Evolutionary conservation across 2,113 vertebrate species (phyloP).

Genomic region (Oceanodroma tethys): DNA sequence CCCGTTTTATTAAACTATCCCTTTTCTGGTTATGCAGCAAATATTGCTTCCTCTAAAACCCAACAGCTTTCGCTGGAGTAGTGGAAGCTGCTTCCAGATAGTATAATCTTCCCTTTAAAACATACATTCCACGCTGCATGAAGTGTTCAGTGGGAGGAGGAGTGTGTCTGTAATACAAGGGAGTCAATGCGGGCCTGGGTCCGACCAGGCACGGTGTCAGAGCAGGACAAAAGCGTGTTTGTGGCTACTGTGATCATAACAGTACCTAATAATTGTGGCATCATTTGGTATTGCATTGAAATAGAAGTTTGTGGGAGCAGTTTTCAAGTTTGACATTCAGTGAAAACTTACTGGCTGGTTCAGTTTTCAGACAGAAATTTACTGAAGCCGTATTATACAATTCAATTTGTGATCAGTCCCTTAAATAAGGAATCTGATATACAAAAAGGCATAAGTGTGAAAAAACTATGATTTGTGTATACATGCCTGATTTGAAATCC

Average conservation of each 20-base stretch:
- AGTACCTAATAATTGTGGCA: neutral
- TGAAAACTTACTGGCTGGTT: neutral
- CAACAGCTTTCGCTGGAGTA: neutral
- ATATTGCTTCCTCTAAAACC: neutral
- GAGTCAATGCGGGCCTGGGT: neutral
- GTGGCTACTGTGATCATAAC: neutral
- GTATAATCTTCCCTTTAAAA: neutral
- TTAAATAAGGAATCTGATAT: neutral
- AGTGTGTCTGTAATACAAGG: neutral
- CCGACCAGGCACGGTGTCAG: neutral
- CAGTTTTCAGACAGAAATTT: neutral
- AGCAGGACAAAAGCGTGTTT: neutral
- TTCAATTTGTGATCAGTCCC: neutral
- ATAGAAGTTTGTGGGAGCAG: neutral
- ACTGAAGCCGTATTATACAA: neutral
- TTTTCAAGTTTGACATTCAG: neutral
- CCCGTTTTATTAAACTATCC: neutral
- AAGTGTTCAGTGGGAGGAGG: neutral
- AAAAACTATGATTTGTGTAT: neutral
- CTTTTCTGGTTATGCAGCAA: neutral
- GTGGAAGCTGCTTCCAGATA: neutral
- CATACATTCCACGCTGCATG: neutral
- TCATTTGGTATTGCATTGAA: neutral
- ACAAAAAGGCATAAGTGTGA: neutral
- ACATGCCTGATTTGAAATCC: neutral